phyloP scores from a whole-genome alignment of 1,140 invertebrate genomes.

The Hesperophylax magnus region DNA sequence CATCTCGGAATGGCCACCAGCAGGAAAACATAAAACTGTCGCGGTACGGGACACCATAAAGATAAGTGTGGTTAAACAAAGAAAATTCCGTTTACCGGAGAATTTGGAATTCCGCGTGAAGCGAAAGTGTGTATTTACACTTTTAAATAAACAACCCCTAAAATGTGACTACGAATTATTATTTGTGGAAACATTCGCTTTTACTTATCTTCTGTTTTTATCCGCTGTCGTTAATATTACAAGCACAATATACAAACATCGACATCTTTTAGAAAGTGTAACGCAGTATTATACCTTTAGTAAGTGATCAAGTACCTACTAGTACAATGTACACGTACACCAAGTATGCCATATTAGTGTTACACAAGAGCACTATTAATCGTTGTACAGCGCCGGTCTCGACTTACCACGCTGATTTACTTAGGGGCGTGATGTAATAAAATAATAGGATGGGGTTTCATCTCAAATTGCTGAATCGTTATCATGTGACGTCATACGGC shows the following conservation, averaged over 20 bases:
- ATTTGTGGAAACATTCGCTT: neutral
- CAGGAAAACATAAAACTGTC: constrained; percentile 25
- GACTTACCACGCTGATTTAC: no score
- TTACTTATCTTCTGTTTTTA: neutral
- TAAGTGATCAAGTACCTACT: no score
- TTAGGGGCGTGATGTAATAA: no score
- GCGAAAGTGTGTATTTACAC: constrained; percentile 16
- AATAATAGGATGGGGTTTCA: neutral
- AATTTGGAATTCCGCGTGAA: constrained; percentile 14
- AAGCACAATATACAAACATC: no score
- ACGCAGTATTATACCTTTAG: no score
- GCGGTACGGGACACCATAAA: neutral
- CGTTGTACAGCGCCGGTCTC: no score
- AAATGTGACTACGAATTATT: neutral
- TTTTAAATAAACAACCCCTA: constrained; percentile 5
- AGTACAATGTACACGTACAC: no score
- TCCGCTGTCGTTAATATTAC: no score
- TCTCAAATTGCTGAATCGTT: constrained; percentile 8
- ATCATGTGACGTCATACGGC: neutral
- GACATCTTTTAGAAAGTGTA: no score
- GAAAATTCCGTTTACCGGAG: constrained; percentile 26
- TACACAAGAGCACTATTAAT: no score
- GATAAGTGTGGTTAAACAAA: constrained; percentile 29
- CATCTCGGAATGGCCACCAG: neutral
- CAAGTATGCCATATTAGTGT: no score